A percentile compares a stretch with the other conserved stretches of the same genome.
Evolutionary conservation across 2,888 invertebrate genomes (phyloP).

Genomic region (Xanthia icteritia): DNA sequence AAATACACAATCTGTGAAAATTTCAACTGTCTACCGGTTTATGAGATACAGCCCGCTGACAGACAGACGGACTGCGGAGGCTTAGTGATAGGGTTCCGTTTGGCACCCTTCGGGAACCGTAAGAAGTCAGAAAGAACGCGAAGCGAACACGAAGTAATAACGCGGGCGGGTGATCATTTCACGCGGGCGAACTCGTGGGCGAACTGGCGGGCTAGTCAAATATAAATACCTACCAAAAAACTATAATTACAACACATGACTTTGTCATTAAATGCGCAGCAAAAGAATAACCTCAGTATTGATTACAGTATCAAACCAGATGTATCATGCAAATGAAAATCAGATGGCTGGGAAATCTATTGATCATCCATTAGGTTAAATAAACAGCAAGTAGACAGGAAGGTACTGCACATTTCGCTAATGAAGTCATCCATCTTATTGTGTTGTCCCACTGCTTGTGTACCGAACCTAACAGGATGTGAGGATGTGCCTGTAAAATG

Average conservation of each 20-base stretch:
- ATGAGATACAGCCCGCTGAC: no score
- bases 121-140: no score
- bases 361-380: not conserved
- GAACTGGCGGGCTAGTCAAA: no score
- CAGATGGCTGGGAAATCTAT: not conserved
- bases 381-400: not conserved
- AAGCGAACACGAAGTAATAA: no score
- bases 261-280: not conserved
- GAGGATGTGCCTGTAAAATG: constrained; percentile 20
- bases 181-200: no score
- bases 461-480: constrained; percentile 28
- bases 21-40: no score
- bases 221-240: not conserved
- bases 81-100: no score
- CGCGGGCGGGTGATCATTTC: no score
- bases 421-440: constrained; percentile 5
- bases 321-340: not conserved
- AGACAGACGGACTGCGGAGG: no score
- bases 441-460: not conserved
- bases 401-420: not conserved
- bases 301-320: no score
- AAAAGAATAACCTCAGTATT: not conserved
- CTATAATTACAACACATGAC: not conserved
- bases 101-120: no score
- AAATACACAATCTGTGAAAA: no score